A percentile compares a stretch with the other conserved stretches of the same genome.
phyloP scores from a whole-genome alignment of 2,797 vertebrate species.

The Microctenopoma steveboyesi region DNA sequence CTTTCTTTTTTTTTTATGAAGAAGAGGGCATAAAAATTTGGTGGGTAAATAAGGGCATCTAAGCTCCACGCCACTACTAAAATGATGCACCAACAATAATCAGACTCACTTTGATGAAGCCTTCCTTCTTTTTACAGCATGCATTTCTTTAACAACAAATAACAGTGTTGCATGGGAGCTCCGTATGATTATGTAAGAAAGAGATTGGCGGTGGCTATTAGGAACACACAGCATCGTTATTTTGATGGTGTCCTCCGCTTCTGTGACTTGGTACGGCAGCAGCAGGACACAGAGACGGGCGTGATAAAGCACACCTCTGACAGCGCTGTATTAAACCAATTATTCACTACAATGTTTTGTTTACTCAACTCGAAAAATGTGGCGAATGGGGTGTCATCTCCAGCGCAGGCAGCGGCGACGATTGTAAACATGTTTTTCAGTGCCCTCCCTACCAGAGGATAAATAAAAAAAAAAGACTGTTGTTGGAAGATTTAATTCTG shows the following conservation, averaged over 20 bases:
- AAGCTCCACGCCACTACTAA: constrained; percentile 16
- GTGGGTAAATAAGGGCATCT: constrained; percentile 65
- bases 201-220: constrained; percentile 42
- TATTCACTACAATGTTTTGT: constrained; percentile 72
- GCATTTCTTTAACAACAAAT: constrained; percentile 43
- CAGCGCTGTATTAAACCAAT: constrained; percentile 65
- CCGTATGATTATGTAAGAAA: constrained; percentile 13
- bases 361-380: constrained; percentile 56
- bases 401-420: constrained; percentile 42
- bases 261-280: constrained; percentile 48
- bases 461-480: constrained; percentile 62
- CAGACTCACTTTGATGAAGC: constrained; percentile 53
- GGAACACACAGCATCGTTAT: constrained; percentile 57
- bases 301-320: constrained; percentile 58
- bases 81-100: constrained; percentile 33
- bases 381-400: constrained; percentile 56
- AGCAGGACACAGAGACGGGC: constrained; percentile 51
- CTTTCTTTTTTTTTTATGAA: constrained; percentile 52
- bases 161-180: constrained; percentile 21
- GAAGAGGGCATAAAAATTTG: constrained; percentile 53
- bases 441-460: constrained; percentile 60
- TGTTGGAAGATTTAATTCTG: constrained; percentile 74
- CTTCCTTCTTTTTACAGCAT: constrained; percentile 34
- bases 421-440: constrained; percentile 75
- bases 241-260: constrained; percentile 61